phyloP scores from a whole-genome alignment of 2,888 invertebrate species.

The Zygogramma bicolorata region DNA sequence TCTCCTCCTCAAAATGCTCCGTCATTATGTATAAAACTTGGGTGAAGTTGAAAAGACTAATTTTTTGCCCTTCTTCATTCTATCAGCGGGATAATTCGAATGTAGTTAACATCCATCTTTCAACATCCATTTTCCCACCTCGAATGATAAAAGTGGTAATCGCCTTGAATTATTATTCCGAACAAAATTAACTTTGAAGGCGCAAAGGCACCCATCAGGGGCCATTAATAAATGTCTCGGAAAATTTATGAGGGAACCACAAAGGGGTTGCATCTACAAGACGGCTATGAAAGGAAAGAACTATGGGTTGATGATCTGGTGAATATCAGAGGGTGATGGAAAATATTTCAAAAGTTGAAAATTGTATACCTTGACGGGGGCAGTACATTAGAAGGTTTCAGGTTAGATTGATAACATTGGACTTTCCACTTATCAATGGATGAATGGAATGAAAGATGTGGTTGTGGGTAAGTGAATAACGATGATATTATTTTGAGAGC shows the following conservation, averaged over 20 bases:
- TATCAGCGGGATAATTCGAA: background rate
- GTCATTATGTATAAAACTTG: background rate
- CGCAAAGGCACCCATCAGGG: background rate
- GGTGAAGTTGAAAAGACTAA: background rate
- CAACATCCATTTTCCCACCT: background rate
- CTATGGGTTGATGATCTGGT: background rate
- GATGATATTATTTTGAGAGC: too few species aligned
- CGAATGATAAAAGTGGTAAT: slow-evolving; percentile 12
- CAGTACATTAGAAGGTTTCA: background rate
- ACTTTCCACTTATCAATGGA: too few species aligned
- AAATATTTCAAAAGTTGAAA: background rate
- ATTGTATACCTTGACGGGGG: background rate
- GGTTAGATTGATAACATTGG: background rate
- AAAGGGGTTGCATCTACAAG: background rate
- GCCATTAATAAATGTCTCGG: slow-evolving; percentile 7
- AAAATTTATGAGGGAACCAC: background rate
- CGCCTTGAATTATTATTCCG: slow-evolving; percentile 15
- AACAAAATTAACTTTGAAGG: slow-evolving; percentile 16
- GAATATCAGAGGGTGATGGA: background rate
- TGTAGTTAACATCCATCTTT: slow-evolving; percentile 15
- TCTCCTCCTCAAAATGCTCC: too few species aligned
- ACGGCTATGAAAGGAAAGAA: background rate
- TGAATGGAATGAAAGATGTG: too few species aligned
- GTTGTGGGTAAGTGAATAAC: background rate
- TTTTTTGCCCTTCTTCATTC: background rate